Percentiles rank a stretch among this genome's conserved stretches.
These are phyloP conservation scores for Apodemus speciosus DNA, from an alignment of 2,113 vertebrate species.

Conservation along the genomic window DNA sequence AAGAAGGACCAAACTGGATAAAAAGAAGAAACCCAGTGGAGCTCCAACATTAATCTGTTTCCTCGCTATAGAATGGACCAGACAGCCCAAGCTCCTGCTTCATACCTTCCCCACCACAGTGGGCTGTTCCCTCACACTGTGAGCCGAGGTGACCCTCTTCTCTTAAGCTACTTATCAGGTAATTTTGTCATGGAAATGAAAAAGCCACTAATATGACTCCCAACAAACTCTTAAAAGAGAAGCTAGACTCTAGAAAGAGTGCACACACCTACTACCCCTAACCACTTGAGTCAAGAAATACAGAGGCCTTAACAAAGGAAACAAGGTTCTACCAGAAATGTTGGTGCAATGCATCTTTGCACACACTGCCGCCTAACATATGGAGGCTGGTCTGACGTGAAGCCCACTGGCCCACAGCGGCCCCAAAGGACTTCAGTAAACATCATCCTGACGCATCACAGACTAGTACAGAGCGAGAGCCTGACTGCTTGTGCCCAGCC, in stretches of 20 bases:
- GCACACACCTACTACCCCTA: not conserved
- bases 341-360: accelerated
- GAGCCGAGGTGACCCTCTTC: not conserved
- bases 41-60: not conserved
- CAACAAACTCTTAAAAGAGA: not conserved
- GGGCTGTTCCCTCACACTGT: not conserved
- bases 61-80: not conserved
- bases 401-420: not conserved
- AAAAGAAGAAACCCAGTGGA: not conserved
- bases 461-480: accelerated
- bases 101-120: not conserved
- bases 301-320: not conserved
- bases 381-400: not conserved
- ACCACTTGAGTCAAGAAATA: not conserved
- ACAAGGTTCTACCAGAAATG: not conserved
- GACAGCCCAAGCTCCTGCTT: not conserved
- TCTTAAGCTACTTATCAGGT: not conserved
- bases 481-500: not conserved
- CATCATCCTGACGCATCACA: not conserved
- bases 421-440: not conserved
- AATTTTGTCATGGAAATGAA: not conserved
- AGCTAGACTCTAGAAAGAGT: not conserved
- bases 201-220: not conserved
- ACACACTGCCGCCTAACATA: not conserved
- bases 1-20: not conserved